Base-by-base conservation (phyloP, 2,888 invertebrate genomes). In the Zelleria hepariella region DNA sequence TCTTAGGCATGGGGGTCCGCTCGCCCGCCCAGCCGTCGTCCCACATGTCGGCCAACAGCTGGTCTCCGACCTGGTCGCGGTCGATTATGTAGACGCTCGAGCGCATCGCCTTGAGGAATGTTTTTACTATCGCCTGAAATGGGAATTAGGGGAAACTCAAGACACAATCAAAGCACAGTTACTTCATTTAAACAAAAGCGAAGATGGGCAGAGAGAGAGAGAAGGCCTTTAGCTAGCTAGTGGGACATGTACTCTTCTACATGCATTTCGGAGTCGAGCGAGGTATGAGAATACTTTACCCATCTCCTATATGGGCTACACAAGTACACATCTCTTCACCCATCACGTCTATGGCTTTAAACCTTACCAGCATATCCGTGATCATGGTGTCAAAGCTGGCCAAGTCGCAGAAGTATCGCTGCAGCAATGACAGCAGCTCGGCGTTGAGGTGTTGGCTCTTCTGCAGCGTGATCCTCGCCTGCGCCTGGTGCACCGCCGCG, bases 81-180 rank as follows among this genome's bases (percentile, higher is more conserved):
- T 91, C 88, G 42, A 92, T 82, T 21, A 91, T 88, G 73, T 82
- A 92, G 74, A 92, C 90, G 49, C 88, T 87, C 52, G 90, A 89
- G 26, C 90, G 78, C 80, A 91, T 91, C 0, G 91, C 91, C 0
- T 83, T 84, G 59, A 92, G 78, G 60, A 90, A 90, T 0, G 83
- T 76, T 68, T 92, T 92, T 3, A 91, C 89, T 60, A 91, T 89
- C 32, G 88, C 90, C 91, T 91, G 66, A 47, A 66, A 66, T 42
- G 32, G 15, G 32, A 0, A n/a, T n/a, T n/a, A n/a, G n/a, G n/a
- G n/a, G n/a, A n/a, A n/a, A n/a, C n/a, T n/a, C n/a, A n/a, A n/a
- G n/a, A n/a, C n/a, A n/a, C n/a, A n/a, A n/a, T n/a, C n/a, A n/a
- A n/a, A n/a, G n/a, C n/a, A n/a, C n/a, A n/a, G n/a, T n/a, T n/a